Conservation (phyloP, 1,140 invertebrate species). For the Aleiodes sp. region DNA sequence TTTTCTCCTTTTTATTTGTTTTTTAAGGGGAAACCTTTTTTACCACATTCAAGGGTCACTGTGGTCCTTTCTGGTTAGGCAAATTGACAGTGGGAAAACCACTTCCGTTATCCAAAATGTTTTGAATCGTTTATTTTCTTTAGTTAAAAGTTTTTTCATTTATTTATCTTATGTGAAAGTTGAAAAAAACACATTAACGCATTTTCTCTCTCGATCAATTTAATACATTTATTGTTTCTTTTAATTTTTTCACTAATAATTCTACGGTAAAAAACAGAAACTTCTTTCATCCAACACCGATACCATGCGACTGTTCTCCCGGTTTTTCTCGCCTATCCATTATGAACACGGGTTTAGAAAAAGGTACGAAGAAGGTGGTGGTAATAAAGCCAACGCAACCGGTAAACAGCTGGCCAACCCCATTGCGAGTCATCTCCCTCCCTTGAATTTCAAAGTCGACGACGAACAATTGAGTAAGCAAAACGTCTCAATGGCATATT, state of each 20-base stretch:
- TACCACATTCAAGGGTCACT: neutral
- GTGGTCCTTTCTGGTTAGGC: neutral
- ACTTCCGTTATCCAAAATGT: neutral
- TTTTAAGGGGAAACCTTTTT: neutral
- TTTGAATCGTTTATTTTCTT: neutral
- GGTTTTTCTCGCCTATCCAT: no score
- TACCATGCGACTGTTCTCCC: no score
- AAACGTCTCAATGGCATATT: neutral
- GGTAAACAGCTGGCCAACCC: slow-evolving; percentile 15
- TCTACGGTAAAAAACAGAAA: no score
- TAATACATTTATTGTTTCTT: neutral
- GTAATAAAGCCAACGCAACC: no score
- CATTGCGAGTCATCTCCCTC: neutral
- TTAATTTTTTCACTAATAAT: no score
- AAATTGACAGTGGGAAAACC: neutral
- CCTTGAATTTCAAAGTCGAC: neutral
- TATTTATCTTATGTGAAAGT: no score
- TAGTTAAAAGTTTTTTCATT: neutral
- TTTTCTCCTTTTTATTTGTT: neutral
- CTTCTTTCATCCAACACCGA: no score
- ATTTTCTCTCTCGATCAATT: no score
- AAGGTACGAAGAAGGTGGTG: no score
- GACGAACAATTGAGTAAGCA: neutral
- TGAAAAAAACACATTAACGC: no score
- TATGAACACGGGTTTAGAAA: neutral